Percentiles rank a stretch among this genome's conserved stretches.
Conservation (phyloP, 2,113 vertebrate genomes). For the Crotalus horridus region DNA sequence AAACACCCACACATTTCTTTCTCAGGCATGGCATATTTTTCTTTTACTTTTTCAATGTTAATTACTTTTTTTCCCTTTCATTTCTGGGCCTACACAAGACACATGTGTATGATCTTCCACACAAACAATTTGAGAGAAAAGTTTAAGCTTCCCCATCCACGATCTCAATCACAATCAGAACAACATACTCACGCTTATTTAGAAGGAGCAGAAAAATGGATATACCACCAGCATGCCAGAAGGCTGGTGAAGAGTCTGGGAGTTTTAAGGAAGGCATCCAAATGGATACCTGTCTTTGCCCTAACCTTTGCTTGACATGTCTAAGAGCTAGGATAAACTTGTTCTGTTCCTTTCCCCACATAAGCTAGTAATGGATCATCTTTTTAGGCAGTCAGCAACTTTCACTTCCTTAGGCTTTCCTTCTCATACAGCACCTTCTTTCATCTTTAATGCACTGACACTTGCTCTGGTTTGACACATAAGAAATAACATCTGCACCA, state of each 20-base stretch:
- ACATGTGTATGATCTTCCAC: not conserved
- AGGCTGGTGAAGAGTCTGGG: not conserved
- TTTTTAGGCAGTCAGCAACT: not conserved
- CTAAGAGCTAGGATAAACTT: not conserved
- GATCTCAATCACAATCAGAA: not conserved
- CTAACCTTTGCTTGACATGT: not conserved
- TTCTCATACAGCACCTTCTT: not conserved
- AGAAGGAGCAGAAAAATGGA: not conserved
- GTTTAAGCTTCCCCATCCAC: not conserved
- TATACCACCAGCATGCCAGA: not conserved
- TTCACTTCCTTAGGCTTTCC: not conserved
- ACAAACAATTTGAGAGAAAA: not conserved
- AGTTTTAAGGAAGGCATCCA: not conserved
- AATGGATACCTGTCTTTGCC: not conserved
- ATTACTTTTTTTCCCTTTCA: not conserved
- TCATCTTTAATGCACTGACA: not conserved
- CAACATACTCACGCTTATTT: not conserved
- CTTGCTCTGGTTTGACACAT: not conserved
- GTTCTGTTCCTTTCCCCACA: not conserved
- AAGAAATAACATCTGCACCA: not conserved
- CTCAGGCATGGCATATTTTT: not conserved
- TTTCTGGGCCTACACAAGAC: not conserved
- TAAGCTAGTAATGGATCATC: not conserved
- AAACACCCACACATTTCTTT: not conserved
- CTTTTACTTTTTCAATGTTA: not conserved